Evolutionary conservation across 2,888 invertebrate species (phyloP).

Genomic region (Cryptosula pallasiana): DNA sequence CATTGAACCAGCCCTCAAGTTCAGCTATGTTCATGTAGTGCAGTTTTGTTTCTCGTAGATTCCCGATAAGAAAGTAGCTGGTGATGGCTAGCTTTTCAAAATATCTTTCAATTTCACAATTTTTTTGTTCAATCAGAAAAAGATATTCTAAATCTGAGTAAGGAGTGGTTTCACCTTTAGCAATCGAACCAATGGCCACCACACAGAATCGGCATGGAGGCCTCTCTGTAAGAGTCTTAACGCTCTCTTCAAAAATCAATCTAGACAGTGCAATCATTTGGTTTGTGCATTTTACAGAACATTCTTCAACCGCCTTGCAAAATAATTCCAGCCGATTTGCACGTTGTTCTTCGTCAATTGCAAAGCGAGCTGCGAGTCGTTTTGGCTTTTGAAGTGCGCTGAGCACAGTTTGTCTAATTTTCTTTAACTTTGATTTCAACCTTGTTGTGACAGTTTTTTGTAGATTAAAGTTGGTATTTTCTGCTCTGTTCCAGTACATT

Average conservation of each 20-base stretch:
- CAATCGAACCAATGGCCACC: background rate
- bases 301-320: no score
- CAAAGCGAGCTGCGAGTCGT: no score
- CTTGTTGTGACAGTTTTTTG: no score
- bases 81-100: background rate
- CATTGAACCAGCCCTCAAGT: no score
- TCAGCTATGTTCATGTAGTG: background rate
- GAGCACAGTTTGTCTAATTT: no score
- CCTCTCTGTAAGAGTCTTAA: background rate
- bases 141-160: constrained; percentile 15
- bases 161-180: background rate
- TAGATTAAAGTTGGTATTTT: no score
- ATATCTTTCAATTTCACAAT: background rate
- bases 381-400: no score
- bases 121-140: background rate
- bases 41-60: background rate
- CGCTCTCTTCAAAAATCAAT: background rate
- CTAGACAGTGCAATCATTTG: background rate
- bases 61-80: constrained; percentile 1
- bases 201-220: background rate
- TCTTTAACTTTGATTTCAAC: no score
- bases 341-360: no score
- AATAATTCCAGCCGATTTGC: no score
- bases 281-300: background rate
- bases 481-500: no score